Evolutionary conservation across 2,888 invertebrate species (phyloP).

Genomic region (Catocala sponsa): DNA sequence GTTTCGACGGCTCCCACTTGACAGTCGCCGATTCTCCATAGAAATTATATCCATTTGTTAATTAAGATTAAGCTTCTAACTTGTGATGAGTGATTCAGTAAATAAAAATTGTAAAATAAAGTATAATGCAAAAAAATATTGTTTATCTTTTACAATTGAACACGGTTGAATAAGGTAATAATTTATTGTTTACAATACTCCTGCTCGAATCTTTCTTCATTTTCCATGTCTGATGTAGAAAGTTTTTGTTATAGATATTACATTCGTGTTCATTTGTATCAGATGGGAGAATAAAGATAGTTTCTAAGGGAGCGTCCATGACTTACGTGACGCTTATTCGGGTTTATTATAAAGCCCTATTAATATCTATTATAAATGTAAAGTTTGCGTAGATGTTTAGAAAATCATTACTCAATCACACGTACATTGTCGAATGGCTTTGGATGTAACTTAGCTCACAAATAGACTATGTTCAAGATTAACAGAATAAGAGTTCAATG

Average conservation of each 20-base stretch:
- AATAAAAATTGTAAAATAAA: conserved; percentile 52
- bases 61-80: not conserved
- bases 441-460: no score
- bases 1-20: conserved; percentile 59
- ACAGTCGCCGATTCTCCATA: conserved; percentile 13
- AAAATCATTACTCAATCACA: no score
- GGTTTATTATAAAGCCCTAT: no score
- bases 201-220: conserved; percentile 71
- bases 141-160: conserved; percentile 68
- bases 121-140: conserved; percentile 50
- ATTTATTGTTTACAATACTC: conserved; percentile 40
- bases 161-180: conserved; percentile 70
- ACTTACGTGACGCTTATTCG: no score
- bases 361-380: no score
- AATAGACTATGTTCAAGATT: no score
- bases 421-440: no score
- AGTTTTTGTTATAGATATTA: conserved; percentile 6
- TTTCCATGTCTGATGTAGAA: conserved; percentile 56
- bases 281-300: conserved; percentile 78
- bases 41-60: not conserved
- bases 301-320: conserved; percentile 37
- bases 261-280: conserved; percentile 76
- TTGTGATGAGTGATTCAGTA: not conserved
- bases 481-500: no score
- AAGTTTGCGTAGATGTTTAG: no score